phyloP scores from a whole-genome alignment of 2,888 invertebrate species.

The Meiosimyza decipiens region DNA sequence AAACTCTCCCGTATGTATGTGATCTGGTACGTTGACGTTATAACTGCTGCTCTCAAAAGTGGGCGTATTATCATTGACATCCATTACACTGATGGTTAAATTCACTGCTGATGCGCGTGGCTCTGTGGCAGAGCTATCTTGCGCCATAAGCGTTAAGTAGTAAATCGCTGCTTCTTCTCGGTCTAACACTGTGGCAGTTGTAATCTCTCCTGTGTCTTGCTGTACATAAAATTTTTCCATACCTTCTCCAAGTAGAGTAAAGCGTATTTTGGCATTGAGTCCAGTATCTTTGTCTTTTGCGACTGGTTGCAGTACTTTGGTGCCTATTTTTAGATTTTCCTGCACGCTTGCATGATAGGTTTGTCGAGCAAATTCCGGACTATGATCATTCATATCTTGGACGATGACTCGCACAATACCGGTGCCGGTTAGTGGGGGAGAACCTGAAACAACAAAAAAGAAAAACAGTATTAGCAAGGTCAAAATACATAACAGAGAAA shows the following conservation, averaged over 20 bases:
- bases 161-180: conserved; percentile 83
- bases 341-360: conserved; percentile 81
- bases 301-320: conserved; percentile 79
- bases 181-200: conserved; percentile 79
- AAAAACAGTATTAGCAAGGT: background rate
- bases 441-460: conserved; percentile 73
- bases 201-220: conserved; percentile 81
- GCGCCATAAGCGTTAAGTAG: conserved; percentile 85
- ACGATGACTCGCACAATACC: conserved; percentile 90
- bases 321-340: conserved; percentile 85
- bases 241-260: conserved; percentile 84
- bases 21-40: conserved; percentile 84
- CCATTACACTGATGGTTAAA: conserved; percentile 80
- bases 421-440: conserved; percentile 91
- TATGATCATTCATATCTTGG: conserved; percentile 94
- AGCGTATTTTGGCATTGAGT: conserved; percentile 87
- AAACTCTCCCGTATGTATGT: conserved; percentile 83
- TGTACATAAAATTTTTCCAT: conserved; percentile 84
- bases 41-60: conserved; percentile 79
- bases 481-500: too few relatives aligned
- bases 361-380: conserved; percentile 86
- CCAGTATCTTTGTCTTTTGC: conserved; percentile 88
- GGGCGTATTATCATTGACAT: conserved; percentile 89
- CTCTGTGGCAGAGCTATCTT: conserved; percentile 88
- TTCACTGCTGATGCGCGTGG: conserved; percentile 86